phyloP scores from a whole-genome alignment of 2,888 invertebrate species.

The Cheilosia vulpina region DNA sequence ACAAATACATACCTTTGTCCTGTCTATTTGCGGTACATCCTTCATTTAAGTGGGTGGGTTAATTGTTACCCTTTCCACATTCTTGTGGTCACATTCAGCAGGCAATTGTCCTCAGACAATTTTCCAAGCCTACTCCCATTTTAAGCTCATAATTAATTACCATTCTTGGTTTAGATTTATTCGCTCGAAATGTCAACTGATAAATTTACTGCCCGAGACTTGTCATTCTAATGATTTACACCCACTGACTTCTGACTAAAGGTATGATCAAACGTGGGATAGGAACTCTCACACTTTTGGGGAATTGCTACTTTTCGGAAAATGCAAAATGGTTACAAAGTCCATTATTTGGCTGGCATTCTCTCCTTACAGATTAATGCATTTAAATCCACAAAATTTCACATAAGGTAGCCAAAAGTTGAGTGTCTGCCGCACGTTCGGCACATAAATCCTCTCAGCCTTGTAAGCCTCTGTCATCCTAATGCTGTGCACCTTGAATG shows the following conservation, averaged over 20 bases:
- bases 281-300: not conserved
- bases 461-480: constrained; percentile 46
- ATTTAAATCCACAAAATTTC: constrained; percentile 20
- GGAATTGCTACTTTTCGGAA: not conserved
- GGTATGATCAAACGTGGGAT: not conserved
- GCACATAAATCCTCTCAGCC: constrained; percentile 43
- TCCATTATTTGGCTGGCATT: not conserved
- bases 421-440: constrained; percentile 15
- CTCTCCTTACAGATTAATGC: constrained; percentile 23
- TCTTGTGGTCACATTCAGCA: not conserved
- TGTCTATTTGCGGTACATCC: not conserved
- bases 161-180: constrained; percentile 23
- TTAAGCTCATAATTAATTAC: constrained; percentile 49
- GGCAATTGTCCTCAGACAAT: not conserved
- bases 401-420: constrained; percentile 35
- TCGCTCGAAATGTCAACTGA: constrained; percentile 34
- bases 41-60: not conserved
- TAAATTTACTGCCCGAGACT: constrained; percentile 49
- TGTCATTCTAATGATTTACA: constrained; percentile 61
- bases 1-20: not conserved
- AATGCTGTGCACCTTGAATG: constrained; percentile 19
- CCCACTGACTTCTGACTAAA: not conserved
- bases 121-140: not conserved
- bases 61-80: not conserved
- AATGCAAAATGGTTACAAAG: constrained; percentile 9